Evolutionary conservation across 2,113 vertebrate species (phyloP).

Genomic region (Aleadryas rufinucha): DNA sequence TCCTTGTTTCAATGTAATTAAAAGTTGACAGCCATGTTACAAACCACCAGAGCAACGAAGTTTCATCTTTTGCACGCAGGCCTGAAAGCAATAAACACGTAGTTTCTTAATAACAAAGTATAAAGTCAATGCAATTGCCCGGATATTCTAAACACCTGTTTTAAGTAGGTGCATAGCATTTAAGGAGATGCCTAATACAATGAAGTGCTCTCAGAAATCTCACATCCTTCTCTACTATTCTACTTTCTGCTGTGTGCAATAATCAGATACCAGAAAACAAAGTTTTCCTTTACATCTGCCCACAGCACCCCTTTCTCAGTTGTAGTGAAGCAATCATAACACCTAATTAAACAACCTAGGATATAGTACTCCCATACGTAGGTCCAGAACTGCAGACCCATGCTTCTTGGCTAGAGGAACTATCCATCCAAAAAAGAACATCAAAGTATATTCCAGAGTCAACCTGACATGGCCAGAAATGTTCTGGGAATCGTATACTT

Average conservation of each 20-base stretch:
- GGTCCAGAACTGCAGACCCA: neutral
- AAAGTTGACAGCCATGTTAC: neutral
- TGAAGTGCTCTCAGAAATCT: neutral
- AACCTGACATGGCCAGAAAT: neutral
- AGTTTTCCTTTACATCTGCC: neutral
- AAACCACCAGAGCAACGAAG: neutral
- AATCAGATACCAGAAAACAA: neutral
- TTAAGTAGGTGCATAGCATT: neutral
- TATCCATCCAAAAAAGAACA: neutral
- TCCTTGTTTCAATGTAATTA: neutral
- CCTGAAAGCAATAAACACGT: neutral
- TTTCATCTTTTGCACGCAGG: neutral
- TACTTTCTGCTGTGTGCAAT: neutral
- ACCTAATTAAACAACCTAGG: neutral
- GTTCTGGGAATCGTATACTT: neutral
- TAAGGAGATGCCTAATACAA: neutral
- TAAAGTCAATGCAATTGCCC: neutral
- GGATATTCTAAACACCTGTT: neutral
- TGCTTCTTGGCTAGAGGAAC: neutral
- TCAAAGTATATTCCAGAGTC: neutral
- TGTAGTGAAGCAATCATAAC: neutral
- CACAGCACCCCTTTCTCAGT: neutral
- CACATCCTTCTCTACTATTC: neutral
- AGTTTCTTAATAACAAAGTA: neutral
- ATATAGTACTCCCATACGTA: neutral